A percentile compares a stretch with the other conserved stretches of the same genome.
phyloP scores from a whole-genome alignment of 2,797 vertebrate species.

The Buphagus erythrorhynchus region DNA sequence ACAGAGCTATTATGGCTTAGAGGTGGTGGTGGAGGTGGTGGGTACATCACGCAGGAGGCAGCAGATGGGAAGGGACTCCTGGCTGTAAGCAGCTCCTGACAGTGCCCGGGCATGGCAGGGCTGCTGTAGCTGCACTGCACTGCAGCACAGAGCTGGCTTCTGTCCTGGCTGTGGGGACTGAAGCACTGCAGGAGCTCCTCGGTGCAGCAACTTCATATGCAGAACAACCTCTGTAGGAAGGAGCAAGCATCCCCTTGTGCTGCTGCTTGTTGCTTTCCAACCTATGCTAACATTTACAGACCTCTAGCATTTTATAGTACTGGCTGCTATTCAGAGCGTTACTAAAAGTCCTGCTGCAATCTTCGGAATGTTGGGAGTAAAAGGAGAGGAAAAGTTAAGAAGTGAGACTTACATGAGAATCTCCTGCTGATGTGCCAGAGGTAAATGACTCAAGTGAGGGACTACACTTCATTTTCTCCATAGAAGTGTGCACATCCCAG shows the following conservation, averaged over 20 bases:
- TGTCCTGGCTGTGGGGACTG: background rate
- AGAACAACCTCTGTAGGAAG: background rate
- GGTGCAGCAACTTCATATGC: background rate
- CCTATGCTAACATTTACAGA: background rate
- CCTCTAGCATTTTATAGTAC: background rate
- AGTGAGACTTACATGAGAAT: background rate
- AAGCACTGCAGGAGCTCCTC: background rate
- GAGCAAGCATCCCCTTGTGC: background rate
- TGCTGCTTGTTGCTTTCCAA: background rate
- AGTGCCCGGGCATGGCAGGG: background rate
- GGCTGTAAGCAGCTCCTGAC: background rate
- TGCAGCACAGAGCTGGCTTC: slow-evolving; percentile 35
- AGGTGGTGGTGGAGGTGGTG: background rate
- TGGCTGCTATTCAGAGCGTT: background rate
- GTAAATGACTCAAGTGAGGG: background rate
- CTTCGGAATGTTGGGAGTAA: background rate
- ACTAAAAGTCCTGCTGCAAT: background rate
- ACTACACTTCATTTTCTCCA: background rate
- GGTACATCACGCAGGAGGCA: accelerated
- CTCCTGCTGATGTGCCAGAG: background rate
- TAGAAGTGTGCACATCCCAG: background rate
- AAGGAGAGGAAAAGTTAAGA: background rate
- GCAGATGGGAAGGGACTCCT: background rate
- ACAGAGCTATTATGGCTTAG: background rate
- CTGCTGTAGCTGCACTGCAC: background rate